Base-by-base conservation (phyloP, 2,888 invertebrate species). In the Ichneumon xanthorius region DNA sequence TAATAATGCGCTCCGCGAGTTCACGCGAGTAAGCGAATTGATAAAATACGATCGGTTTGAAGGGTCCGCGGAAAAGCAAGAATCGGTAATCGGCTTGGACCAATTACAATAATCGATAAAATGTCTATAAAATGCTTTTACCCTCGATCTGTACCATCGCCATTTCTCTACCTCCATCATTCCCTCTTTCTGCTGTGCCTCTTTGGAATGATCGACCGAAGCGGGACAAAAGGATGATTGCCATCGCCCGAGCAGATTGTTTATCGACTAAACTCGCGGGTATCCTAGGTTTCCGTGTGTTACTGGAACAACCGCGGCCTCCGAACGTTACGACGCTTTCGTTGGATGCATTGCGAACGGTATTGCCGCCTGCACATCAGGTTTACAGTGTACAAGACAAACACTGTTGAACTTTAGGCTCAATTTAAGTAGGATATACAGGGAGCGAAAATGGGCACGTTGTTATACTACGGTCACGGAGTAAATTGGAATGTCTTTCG, bases 21-120 rank as follows among this genome's bases (percentile, higher is more conserved):
- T 80, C 33, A 63, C 76, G 63, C 68, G 85, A 85, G 78, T 80
- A 80, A 83, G 77, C 80, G 63, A 73, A 80, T 82, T 68, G 67
- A 77, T 72, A 82, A 80, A 40, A 61, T 45, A 67, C 67, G 78
- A 75, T 61, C 16, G 37, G 40, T 55, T 3, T 11, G n/a, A 48
- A 61, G 61, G 48, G 67, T 45, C 26, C 61, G 76, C 48, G 61
- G n/a, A 50, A 70, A 70, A 70, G 78, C 48, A 71, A 80, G 82
- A 84, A 87, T 75, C 86, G 86, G 81, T 84, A 87, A 88, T 87
- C 77, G 86, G 80, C 80, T 86, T 83, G 79, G 84, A 82, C 77
- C 76, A 86, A 87, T 88, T 61, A 82, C 85, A 86, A 67, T 75
- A 77, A 61, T 71, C 86, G 88, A 84, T 75, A 73, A 82, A 76